Percentiles rank a stretch among this genome's conserved stretches.
These are phyloP conservation scores for Seriola dumerili DNA, from an alignment of 2,113 vertebrate species.

Conservation along the genomic window DNA sequence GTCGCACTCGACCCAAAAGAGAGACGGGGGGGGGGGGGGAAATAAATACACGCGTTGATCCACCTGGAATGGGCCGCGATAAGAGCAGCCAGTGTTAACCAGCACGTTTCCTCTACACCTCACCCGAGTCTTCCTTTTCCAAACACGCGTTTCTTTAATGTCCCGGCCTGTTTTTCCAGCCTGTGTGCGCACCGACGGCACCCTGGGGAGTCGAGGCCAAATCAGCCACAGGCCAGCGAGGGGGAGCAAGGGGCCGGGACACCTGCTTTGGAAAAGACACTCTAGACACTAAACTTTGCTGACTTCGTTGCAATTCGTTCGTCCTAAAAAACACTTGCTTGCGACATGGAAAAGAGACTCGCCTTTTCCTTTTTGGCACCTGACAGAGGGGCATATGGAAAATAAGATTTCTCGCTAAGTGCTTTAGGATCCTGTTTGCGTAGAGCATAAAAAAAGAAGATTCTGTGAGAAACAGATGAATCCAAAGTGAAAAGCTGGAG, in stretches of 20 bases:
- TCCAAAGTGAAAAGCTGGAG: slow-evolving; percentile 12
- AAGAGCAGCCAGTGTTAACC: slow-evolving; percentile 95
- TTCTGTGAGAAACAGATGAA: slow-evolving; percentile 38
- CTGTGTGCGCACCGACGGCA: slow-evolving; percentile 86
- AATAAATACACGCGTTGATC: slow-evolving; percentile 85
- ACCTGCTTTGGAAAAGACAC: slow-evolving; percentile 88
- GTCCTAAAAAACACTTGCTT: slow-evolving; percentile 77
- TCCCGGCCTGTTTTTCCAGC: slow-evolving; percentile 94
- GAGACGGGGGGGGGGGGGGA: slow-evolving; percentile 67
- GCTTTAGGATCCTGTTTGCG: slow-evolving; percentile 74
- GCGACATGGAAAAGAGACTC: slow-evolving; percentile 78
- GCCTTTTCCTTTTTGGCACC: slow-evolving; percentile 79
- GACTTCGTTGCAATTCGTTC: slow-evolving; percentile 75
- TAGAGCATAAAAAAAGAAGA: slow-evolving; percentile 58
- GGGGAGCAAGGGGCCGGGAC: slow-evolving; percentile 72
- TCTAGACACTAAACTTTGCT: slow-evolving; percentile 78
- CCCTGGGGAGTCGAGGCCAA: slow-evolving; percentile 84
- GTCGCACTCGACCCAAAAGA: slow-evolving; percentile 53
- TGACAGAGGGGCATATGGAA: slow-evolving; percentile 67
- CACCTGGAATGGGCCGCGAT: slow-evolving; percentile 92
- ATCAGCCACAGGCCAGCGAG: slow-evolving; percentile 60
- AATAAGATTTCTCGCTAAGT: slow-evolving; percentile 77
- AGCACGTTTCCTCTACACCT: slow-evolving; percentile 95
- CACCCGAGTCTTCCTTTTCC: slow-evolving; percentile 95
- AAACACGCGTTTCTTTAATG: slow-evolving; percentile 95